Conservation (phyloP, 2,113 vertebrate species). For the Stegostoma tigrinum region DNA sequence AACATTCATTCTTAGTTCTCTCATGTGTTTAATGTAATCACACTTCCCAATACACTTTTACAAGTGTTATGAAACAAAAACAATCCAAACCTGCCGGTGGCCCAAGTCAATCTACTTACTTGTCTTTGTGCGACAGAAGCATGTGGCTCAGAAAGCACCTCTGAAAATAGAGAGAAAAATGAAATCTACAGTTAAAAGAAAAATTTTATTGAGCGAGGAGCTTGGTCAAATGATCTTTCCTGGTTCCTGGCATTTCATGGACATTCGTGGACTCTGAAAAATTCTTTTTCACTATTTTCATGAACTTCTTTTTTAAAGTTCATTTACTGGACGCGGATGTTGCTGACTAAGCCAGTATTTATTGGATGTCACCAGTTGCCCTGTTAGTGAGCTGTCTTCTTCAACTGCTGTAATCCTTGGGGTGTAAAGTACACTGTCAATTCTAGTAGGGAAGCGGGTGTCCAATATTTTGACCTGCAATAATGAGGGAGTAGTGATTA, state of each 20-base stretch:
- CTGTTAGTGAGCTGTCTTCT: too few relatives aligned
- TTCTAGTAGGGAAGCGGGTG: too few relatives aligned
- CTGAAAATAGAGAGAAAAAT: neutral
- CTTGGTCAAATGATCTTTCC: neutral
- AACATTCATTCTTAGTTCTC: neutral
- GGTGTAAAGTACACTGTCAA: too few relatives aligned
- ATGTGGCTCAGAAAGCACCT: neutral
- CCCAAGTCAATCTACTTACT: neutral
- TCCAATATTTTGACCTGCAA: too few relatives aligned
- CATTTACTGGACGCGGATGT: too few relatives aligned
- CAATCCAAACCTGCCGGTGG: neutral
- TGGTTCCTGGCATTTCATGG: neutral
- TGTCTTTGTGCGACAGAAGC: neutral
- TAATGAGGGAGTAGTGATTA: too few relatives aligned
- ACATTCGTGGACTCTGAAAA: neutral
- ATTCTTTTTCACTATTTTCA: neutral
- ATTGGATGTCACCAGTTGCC: too few relatives aligned
- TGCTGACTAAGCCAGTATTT: too few relatives aligned
- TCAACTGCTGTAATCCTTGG: too few relatives aligned
- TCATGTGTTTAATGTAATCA: too few relatives aligned
- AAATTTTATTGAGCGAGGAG: neutral
- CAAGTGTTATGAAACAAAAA: too few relatives aligned
- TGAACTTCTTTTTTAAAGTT: neutral
- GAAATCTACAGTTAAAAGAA: neutral
- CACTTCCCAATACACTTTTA: too few relatives aligned